These are phyloP conservation scores for Toxostoma redivivum DNA, from an alignment of 2,113 vertebrate genomes.

Conservation along the genomic window DNA sequence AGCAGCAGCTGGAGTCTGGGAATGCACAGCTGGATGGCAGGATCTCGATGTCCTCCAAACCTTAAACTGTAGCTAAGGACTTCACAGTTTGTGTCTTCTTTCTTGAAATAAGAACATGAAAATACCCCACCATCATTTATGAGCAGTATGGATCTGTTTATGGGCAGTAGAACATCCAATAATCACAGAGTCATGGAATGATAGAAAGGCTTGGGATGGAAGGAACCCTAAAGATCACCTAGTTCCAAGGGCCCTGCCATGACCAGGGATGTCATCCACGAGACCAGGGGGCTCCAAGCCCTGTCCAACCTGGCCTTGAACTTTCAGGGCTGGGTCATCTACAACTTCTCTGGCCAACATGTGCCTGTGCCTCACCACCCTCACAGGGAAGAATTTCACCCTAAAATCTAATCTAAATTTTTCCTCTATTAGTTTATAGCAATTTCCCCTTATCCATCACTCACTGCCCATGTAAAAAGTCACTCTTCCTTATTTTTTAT, in stretches of 20 bases:
- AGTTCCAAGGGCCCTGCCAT: not conserved
- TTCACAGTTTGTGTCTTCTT: not conserved
- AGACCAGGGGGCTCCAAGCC: not conserved
- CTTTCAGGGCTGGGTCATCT: not conserved
- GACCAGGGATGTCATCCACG: rapidly evolving
- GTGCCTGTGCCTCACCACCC: not conserved
- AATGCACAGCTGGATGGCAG: not conserved
- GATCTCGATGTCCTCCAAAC: not conserved
- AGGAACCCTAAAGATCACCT: not conserved
- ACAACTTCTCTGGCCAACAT: not conserved
- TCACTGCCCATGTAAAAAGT: not conserved
- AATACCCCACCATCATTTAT: not conserved
- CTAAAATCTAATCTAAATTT: not conserved
- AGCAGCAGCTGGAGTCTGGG: not conserved
- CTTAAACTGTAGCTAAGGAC: not conserved
- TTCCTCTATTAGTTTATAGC: not conserved
- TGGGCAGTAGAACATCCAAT: not conserved
- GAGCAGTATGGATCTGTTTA: not conserved
- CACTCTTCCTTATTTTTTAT: not conserved
- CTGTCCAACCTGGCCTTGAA: not conserved
- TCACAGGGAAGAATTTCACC: not conserved
- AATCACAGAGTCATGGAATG: not conserved
- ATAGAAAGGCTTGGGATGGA: not conserved
- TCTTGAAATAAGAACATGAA: not conserved
- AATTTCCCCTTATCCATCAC: not conserved